Base-by-base conservation (phyloP, 2,888 invertebrate species). In the Thymelicus lineola region DNA sequence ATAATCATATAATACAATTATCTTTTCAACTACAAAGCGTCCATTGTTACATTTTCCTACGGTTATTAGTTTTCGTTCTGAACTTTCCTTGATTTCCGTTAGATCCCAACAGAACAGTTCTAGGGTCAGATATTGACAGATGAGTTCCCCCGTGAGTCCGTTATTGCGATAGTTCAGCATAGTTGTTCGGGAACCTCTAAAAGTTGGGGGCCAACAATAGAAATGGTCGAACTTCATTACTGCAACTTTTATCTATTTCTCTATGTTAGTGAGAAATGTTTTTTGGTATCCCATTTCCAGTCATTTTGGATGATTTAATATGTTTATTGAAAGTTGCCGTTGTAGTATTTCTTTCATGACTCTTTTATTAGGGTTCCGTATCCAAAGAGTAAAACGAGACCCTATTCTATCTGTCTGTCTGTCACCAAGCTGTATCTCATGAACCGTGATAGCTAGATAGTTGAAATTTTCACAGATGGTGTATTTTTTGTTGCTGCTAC, bases 161-260 rank as follows among this genome's bases (percentile, higher is more conserved):
- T 62, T 68, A 68, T 62, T 68, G 68, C 68, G 62, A 62, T 68
- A 68, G 68, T 68, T 68, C 55, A 57, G 68, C 68, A 46, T 28
- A 65, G 65, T 65, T 65, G 57, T 57, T 65, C 57, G 15, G 57
- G 10, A 55, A 55, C 65, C 58, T 46, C 48, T 35, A 66, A 66
- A 66, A 66, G 66, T 66, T 66, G 46, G 12, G 42, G 66, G 38
- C 17, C 58, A 36, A 36, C 46, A 66, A 59, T 66, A 48, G 58
- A 59, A 66, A 58, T 48, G 58, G 48, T 6, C 36, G 35, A 66
- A 59, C 58, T 66, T 45, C 38, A 48, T 66, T 66, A 66, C 36
- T 48, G 66, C 48, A 65, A 57, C 65, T 57, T 53, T 45, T 35
- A 48, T 55, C 57, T 53, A 48, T 55, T 65, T 53, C 5, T 20